Conservation (phyloP, 2,113 vertebrate genomes). For the Oncorhynchus clarkii region DNA sequence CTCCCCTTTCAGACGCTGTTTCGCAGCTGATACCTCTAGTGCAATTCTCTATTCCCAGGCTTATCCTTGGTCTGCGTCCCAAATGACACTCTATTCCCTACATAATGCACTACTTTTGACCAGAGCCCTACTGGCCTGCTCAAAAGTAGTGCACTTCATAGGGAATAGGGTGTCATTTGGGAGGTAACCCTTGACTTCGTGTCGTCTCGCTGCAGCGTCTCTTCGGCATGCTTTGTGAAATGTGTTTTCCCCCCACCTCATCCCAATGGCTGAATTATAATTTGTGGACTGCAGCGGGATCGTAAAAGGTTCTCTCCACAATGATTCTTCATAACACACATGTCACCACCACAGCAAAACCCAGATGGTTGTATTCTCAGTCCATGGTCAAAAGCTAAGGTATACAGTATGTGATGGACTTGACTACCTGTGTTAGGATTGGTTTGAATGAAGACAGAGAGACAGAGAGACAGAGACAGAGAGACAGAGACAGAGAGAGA, state of each 20-base stretch:
- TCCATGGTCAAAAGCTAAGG: background rate
- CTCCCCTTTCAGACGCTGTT: background rate
- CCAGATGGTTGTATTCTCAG: slow-evolving; percentile 1
- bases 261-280: slow-evolving; percentile 51
- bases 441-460: no score
- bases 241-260: slow-evolving; percentile 52
- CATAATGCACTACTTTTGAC: background rate
- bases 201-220: slow-evolving; percentile 22
- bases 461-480: no score
- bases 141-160: no score
- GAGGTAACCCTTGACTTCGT: slow-evolving; percentile 20
- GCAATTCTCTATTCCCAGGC: slow-evolving; percentile 2
- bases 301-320: slow-evolving; percentile 38
- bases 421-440: no score
- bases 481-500: no score
- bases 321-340: slow-evolving; percentile 46
- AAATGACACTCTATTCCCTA: background rate
- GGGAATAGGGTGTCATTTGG: no score
- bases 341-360: slow-evolving; percentile 39
- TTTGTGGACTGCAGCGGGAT: slow-evolving; percentile 33
- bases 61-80: background rate
- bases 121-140: no score
- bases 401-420: no score
- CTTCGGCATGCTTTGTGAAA: slow-evolving; percentile 56
- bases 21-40: background rate